Conservation (phyloP, 2,797 vertebrate genomes). For the Lacerta bilineata region DNA sequence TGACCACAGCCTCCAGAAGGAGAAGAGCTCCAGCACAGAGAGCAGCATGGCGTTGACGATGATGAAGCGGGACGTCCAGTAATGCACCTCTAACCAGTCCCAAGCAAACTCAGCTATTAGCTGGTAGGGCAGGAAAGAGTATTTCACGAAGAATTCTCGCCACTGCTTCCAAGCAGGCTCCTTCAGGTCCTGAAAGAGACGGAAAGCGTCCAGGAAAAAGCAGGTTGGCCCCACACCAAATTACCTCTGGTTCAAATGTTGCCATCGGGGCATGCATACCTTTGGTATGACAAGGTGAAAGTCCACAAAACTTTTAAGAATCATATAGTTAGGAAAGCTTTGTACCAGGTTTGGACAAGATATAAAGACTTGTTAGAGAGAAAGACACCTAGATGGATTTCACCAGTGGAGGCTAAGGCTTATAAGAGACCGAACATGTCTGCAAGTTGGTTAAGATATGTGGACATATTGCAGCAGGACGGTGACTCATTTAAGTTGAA, state of each 20-base stretch:
- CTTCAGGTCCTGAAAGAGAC: constrained; percentile 78
- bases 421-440: too few relatives aligned
- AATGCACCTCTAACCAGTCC: constrained; percentile 94
- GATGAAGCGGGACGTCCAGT: constrained; percentile 94
- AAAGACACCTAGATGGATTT: too few relatives aligned
- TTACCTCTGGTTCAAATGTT: not conserved
- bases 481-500: too few relatives aligned
- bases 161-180: constrained; percentile 91
- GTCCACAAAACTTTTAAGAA: too few relatives aligned
- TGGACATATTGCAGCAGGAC: too few relatives aligned
- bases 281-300: too few relatives aligned
- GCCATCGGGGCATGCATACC: too few relatives aligned
- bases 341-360: too few relatives aligned
- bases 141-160: constrained; percentile 92
- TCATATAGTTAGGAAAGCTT: too few relatives aligned
- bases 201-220: not conserved
- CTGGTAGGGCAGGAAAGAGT: constrained; percentile 92
- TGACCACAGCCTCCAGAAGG: constrained; percentile 90
- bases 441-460: too few relatives aligned
- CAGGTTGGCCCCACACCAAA: not conserved
- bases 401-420: too few relatives aligned
- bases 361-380: too few relatives aligned
- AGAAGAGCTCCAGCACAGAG: constrained; percentile 88
- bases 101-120: constrained; percentile 95
- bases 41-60: constrained; percentile 92